These are phyloP conservation scores for Neria commutata DNA, from an alignment of 2,888 invertebrate genomes.

Conservation along the genomic window DNA sequence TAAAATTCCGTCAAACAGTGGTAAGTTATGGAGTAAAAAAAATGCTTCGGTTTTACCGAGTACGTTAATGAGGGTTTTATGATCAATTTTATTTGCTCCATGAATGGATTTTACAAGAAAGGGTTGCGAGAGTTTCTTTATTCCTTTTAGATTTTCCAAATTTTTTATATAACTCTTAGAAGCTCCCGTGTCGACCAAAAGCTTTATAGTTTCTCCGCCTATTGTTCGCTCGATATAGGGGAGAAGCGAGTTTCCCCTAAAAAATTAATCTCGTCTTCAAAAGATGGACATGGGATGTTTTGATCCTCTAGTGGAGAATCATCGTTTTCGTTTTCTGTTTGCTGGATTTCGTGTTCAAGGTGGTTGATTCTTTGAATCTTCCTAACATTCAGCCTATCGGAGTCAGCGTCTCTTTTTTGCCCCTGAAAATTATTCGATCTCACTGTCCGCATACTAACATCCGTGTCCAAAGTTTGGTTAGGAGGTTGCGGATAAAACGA, in stretches of 20 bases:
- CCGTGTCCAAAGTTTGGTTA: no score
- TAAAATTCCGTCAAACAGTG: no score
- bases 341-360: no score
- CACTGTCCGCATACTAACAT: no score
- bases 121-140: not conserved
- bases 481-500: no score
- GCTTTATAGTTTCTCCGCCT: not conserved
- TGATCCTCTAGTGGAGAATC: no score
- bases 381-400: no score
- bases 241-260: conserved; percentile 5
- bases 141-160: not conserved
- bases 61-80: not conserved
- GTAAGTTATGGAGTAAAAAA: conserved; percentile 20
- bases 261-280: not conserved
- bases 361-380: no score
- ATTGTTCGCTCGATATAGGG: not conserved
- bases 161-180: conserved; percentile 10
- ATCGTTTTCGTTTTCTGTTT: no score
- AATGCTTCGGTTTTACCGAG: conserved; percentile 11
- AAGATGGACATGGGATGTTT: no score
- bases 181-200: conserved; percentile 9
- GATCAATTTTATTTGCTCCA: not conserved
- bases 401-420: no score
- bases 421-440: no score
- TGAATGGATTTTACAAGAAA: conserved; percentile 10